Conservation (phyloP, 2,113 vertebrate genomes). For the Pachycephala philippinensis region DNA sequence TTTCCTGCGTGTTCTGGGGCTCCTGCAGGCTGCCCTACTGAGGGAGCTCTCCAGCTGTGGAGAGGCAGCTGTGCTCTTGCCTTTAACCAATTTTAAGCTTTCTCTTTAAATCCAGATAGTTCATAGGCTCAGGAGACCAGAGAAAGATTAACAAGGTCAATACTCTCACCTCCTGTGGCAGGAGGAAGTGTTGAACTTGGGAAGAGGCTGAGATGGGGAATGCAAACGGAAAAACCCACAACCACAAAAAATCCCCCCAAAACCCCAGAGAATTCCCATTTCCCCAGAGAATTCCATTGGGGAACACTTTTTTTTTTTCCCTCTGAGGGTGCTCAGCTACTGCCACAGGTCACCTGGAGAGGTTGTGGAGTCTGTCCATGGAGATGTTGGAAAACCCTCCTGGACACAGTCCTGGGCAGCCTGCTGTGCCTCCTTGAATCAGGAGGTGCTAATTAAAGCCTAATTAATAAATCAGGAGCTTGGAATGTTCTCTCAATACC, state of each 20-base stretch:
- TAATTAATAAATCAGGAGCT: neutral
- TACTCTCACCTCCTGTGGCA: neutral
- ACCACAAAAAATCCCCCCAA: neutral
- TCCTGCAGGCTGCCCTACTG: neutral
- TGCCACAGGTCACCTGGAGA: neutral
- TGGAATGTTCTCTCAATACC: neutral
- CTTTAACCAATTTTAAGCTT: neutral
- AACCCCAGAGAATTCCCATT: neutral
- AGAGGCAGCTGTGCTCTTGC: neutral
- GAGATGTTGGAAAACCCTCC: neutral
- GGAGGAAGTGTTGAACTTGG: neutral
- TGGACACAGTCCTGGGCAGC: accelerated
- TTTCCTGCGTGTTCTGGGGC: neutral
- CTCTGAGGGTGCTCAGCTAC: neutral
- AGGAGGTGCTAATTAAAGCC: neutral
- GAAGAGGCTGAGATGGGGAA: neutral
- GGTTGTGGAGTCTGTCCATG: neutral
- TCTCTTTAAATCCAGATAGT: neutral
- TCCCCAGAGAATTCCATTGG: neutral
- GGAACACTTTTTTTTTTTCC: neutral
- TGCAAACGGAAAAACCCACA: neutral
- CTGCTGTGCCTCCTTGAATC: neutral
- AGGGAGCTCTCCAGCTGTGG: neutral
- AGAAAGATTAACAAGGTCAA: neutral
- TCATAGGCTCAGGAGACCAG: neutral